phyloP scores from a whole-genome alignment of 2,888 invertebrate species.

The Gastrophysa polygoni region DNA sequence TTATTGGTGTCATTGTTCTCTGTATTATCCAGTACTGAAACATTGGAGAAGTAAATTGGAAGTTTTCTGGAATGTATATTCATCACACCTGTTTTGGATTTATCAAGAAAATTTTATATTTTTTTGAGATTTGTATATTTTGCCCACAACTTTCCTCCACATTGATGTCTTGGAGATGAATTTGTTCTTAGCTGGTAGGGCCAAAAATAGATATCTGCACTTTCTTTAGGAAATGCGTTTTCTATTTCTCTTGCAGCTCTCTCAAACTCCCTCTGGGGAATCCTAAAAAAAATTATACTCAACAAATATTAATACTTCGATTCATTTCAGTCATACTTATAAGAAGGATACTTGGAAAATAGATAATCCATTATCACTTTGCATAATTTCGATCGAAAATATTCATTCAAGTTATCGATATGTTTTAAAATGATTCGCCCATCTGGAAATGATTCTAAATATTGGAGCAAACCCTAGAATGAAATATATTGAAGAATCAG shows the following conservation, averaged over 20 bases:
- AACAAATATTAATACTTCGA: background rate
- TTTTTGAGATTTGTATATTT: slow-evolving; percentile 1
- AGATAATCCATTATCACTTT: background rate
- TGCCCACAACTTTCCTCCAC: slow-evolving; percentile 1
- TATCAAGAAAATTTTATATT: background rate
- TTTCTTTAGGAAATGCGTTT: background rate
- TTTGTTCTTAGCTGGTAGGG: background rate
- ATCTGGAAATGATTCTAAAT: background rate
- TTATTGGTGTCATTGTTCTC: background rate
- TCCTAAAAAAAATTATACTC: background rate
- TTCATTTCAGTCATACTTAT: background rate
- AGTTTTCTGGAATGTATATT: background rate
- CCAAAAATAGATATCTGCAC: background rate
- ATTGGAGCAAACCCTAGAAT: background rate
- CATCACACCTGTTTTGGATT: background rate
- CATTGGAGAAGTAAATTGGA: background rate
- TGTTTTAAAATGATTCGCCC: background rate
- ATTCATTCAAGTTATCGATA: background rate
- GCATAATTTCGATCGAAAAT: background rate
- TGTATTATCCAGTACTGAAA: background rate
- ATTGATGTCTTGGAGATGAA: background rate
- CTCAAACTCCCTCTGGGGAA: background rate
- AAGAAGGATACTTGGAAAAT: background rate
- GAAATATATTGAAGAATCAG: background rate
- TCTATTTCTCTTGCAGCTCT: background rate